phyloP scores from a whole-genome alignment of 92 coral and sea anemone genomes.

The Ricordea florida region DNA sequence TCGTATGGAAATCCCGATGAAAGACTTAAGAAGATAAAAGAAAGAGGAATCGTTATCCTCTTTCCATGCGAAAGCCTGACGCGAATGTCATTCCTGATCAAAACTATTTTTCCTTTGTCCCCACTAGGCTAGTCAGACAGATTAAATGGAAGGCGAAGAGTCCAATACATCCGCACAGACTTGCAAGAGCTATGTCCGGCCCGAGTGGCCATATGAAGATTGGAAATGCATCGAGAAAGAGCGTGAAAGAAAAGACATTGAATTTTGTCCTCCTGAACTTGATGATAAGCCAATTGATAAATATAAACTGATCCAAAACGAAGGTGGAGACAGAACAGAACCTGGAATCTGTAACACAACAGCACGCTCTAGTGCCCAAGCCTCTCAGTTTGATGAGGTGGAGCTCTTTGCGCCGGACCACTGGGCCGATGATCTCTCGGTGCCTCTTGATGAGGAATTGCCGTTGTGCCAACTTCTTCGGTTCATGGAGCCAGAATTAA shows the following conservation, averaged over 20 bases:
- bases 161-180: not conserved
- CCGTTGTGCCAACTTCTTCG: conserved; percentile 34
- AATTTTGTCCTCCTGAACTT: not conserved
- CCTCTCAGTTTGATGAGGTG: not conserved
- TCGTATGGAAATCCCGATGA: too few species aligned
- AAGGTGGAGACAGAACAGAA: not conserved
- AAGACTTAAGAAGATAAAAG: too few species aligned
- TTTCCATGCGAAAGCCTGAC: too few species aligned
- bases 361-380: not conserved
- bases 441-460: not conserved
- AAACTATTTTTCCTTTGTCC: too few species aligned
- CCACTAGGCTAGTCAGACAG: not conserved
- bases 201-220: conserved; percentile 2
- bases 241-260: not conserved
- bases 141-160: not conserved
- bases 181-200: not conserved
- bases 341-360: not conserved
- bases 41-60: too few species aligned
- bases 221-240: not conserved
- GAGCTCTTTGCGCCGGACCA: not conserved
- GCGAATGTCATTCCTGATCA: too few species aligned
- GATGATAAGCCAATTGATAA: not conserved
- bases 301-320: not conserved
- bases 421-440: not conserved
- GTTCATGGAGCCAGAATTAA: conserved; percentile 38